Evolutionary conservation across 2,797 vertebrate genomes (phyloP).

Genomic region (Premnoplex brunnescens): DNA sequence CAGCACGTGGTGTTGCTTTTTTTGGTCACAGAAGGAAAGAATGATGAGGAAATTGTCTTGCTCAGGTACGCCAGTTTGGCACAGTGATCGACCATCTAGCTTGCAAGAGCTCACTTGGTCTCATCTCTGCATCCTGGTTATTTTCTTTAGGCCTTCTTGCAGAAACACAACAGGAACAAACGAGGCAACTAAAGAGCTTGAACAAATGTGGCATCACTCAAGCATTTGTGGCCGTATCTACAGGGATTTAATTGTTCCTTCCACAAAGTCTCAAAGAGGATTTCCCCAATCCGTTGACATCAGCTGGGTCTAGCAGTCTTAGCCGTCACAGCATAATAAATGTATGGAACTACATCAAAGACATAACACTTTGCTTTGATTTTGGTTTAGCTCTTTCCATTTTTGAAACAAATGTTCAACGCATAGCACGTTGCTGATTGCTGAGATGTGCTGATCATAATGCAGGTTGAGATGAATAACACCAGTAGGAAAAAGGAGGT

Average conservation of each 20-base stretch:
- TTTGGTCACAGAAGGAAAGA: background rate
- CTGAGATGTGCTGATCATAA: background rate
- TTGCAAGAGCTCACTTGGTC: background rate
- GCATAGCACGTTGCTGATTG: background rate
- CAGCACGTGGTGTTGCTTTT: fast-evolving
- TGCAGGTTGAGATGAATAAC: background rate
- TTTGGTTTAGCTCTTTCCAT: conserved; percentile 20
- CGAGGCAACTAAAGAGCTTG: background rate
- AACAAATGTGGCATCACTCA: background rate
- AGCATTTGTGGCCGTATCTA: background rate
- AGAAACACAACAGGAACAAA: background rate
- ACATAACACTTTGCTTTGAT: background rate
- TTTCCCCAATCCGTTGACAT: background rate
- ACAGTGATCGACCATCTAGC: background rate
- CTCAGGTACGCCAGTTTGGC: background rate
- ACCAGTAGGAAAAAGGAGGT: background rate
- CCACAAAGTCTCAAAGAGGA: conserved; percentile 30
- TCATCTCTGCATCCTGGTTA: background rate
- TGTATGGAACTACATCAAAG: conserved; percentile 29
- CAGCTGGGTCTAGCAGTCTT: background rate
- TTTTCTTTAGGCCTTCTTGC: background rate
- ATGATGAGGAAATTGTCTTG: background rate
- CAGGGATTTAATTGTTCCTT: conserved; percentile 29
- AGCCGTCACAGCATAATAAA: conserved; percentile 11
- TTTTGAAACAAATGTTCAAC: conserved; percentile 4